phyloP scores from a whole-genome alignment of 2,888 invertebrate species.

The Scaptomyza cyrtandrae region DNA sequence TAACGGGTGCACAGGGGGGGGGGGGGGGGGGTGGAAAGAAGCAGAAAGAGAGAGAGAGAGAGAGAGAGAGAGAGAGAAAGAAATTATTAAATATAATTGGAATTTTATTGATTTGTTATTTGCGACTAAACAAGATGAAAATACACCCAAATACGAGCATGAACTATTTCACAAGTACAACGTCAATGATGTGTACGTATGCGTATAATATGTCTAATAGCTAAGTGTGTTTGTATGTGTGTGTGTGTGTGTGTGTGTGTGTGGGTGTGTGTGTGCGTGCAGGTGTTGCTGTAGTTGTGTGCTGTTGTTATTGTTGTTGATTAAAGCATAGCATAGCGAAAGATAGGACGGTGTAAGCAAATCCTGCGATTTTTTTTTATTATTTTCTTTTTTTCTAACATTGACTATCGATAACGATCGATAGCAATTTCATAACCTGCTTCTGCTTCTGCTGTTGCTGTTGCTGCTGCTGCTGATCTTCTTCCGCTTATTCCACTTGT shows the following conservation, averaged over 20 bases:
- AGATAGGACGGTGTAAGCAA: constrained; percentile 48
- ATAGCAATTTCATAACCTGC: constrained; percentile 43
- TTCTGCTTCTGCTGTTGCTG: constrained; percentile 22
- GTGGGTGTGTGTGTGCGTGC: constrained; percentile 9
- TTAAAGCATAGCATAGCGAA: constrained; percentile 46
- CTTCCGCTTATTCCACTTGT: constrained; percentile 12
- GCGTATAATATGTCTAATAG: constrained; percentile 34
- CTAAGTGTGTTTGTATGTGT: constrained; percentile 25
- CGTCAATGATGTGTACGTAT: constrained; percentile 68
- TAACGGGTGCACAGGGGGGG: constrained; percentile 16
- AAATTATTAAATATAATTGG: constrained; percentile 79
- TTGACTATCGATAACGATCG: constrained; percentile 32
- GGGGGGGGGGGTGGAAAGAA: constrained; percentile 8
- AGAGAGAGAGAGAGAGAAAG: constrained; percentile 44
- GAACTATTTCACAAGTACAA: constrained; percentile 77
- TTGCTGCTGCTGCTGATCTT: constrained; percentile 7
- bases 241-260: constrained; percentile 30
- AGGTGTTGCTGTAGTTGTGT: constrained; percentile 8
- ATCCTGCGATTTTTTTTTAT: constrained; percentile 17
- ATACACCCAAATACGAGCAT: constrained; percentile 78
- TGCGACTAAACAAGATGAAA: constrained; percentile 78
- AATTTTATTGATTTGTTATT: constrained; percentile 76
- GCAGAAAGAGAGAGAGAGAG: constrained; percentile 36
- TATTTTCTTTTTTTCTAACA: constrained; percentile 24
- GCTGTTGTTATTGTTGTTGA: constrained; percentile 11